Evolutionary conservation across 1,140 invertebrate species (phyloP).

Genomic region (Hyles vespertilio): DNA sequence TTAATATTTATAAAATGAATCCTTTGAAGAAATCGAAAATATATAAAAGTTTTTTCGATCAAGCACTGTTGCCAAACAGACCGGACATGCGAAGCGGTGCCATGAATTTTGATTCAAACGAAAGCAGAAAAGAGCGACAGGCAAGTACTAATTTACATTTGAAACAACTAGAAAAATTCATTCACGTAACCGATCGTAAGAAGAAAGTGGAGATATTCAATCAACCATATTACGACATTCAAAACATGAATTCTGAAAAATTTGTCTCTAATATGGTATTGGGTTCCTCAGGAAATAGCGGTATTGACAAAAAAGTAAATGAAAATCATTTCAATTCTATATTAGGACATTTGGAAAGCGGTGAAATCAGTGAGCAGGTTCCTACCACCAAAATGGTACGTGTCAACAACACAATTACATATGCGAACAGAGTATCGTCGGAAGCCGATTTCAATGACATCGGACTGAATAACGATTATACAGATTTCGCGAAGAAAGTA

Average conservation of each 20-base stretch:
- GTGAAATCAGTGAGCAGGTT: background rate
- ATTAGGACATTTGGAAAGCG: conserved; percentile 8
- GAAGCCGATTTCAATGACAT: background rate
- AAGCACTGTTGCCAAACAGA: conserved; percentile 38
- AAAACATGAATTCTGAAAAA: conserved; percentile 18
- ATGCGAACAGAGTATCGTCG: background rate
- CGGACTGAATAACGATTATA: background rate
- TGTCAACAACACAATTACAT: background rate
- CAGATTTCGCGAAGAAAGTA: too few relatives aligned
- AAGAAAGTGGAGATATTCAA: background rate
- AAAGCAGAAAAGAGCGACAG: conserved; percentile 44
- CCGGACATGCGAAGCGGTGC: conserved; percentile 18
- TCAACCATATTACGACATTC: conserved; percentile 17
- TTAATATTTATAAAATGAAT: conserved; percentile 58
- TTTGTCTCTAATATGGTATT: conserved; percentile 9
- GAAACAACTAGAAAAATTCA: conserved; percentile 30
- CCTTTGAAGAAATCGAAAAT: conserved; percentile 50
- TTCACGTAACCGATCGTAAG: conserved; percentile 9
- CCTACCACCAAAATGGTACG: conserved; percentile 10
- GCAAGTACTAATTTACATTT: conserved; percentile 27
- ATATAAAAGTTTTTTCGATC: conserved; percentile 50
- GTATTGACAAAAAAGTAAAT: background rate
- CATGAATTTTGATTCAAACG: conserved; percentile 50
- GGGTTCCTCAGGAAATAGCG: background rate
- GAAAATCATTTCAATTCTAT: conserved; percentile 2